Evolutionary conservation across 2,888 invertebrate genomes (phyloP).

Genomic region (Zygaena filipendulae): DNA sequence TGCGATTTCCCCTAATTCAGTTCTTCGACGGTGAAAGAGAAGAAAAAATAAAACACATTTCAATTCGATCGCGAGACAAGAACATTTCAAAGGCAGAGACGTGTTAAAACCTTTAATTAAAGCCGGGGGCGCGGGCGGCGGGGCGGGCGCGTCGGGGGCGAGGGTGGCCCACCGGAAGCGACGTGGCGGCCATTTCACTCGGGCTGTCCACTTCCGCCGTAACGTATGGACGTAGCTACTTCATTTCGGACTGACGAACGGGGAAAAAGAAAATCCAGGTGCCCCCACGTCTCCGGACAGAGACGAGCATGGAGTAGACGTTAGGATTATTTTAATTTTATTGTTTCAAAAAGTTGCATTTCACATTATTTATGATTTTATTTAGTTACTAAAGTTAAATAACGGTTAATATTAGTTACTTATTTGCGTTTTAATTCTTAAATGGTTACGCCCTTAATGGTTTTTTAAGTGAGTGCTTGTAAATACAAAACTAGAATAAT

Average conservation of each 20-base stretch:
- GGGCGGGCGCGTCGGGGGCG: slow-evolving; percentile 16
- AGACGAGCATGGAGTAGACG: slow-evolving; percentile 23
- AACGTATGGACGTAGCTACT: slow-evolving; percentile 54
- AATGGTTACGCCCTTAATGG: too few species aligned
- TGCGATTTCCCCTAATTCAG: slow-evolving; percentile 24
- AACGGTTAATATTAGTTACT: too few species aligned
- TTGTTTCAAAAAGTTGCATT: too few species aligned
- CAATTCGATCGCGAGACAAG: slow-evolving; percentile 31
- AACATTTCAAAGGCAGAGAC: slow-evolving; percentile 39
- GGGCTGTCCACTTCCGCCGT: slow-evolving; percentile 51
- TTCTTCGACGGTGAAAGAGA: too few species aligned
- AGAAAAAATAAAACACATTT: slow-evolving; percentile 37
- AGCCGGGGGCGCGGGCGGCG: slow-evolving; percentile 31
- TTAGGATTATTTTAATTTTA: slow-evolving; percentile 1
- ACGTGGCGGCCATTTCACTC: slow-evolving; percentile 40
- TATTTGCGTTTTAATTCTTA: too few species aligned
- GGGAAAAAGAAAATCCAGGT: slow-evolving; percentile 50
- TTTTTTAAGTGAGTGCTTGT: too few species aligned
- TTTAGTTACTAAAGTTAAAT: too few species aligned
- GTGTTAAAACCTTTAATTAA: slow-evolving; percentile 66
- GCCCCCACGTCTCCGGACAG: slow-evolving; percentile 31
- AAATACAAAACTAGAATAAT: too few species aligned
- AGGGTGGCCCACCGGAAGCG: slow-evolving; percentile 23
- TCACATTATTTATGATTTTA: too few species aligned
- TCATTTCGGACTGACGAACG: slow-evolving; percentile 53